A percentile compares a stretch with the other conserved stretches of the same genome.
Conservation (phyloP, 2,888 invertebrate genomes). For the Lasioglossum vierecki region DNA sequence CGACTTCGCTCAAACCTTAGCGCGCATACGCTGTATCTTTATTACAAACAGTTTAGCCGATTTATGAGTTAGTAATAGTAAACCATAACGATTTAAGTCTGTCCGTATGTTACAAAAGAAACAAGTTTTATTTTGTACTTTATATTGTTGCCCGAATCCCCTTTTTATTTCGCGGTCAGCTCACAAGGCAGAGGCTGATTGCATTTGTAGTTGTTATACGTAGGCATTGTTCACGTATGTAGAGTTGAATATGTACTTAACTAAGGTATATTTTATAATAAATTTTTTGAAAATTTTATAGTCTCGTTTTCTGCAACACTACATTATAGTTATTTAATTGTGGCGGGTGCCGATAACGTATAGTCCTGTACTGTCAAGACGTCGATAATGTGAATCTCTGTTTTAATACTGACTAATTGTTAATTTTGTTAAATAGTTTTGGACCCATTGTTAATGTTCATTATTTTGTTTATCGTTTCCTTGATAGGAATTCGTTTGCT, state of each 20-base stretch:
- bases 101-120: conserved; percentile 4
- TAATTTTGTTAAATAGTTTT: too few species aligned
- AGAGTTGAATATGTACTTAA: conserved; percentile 82
- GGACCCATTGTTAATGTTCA: too few species aligned
- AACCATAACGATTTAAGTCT: conserved; percentile 22
- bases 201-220: conserved; percentile 68
- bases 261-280: conserved; percentile 83
- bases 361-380: too few species aligned
- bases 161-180: conserved; percentile 49
- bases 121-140: conserved; percentile 23
- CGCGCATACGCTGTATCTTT: conserved; percentile 24
- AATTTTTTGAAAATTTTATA: conserved; percentile 72
- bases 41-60: conserved; percentile 32
- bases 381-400: too few species aligned
- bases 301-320: neutral
- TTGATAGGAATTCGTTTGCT: too few species aligned
- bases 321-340: too few species aligned
- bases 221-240: conserved; percentile 73
- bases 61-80: conserved; percentile 11
- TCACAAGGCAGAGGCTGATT: conserved; percentile 38
- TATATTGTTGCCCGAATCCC: conserved; percentile 32
- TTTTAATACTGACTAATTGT: too few species aligned
- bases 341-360: too few species aligned
- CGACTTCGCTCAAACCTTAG: conserved; percentile 48
- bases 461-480: too few species aligned